Percentiles rank a stretch among this genome's conserved stretches.
Evolutionary conservation across 2,888 invertebrate species (phyloP).

Genomic region (Parnassius apollo): DNA sequence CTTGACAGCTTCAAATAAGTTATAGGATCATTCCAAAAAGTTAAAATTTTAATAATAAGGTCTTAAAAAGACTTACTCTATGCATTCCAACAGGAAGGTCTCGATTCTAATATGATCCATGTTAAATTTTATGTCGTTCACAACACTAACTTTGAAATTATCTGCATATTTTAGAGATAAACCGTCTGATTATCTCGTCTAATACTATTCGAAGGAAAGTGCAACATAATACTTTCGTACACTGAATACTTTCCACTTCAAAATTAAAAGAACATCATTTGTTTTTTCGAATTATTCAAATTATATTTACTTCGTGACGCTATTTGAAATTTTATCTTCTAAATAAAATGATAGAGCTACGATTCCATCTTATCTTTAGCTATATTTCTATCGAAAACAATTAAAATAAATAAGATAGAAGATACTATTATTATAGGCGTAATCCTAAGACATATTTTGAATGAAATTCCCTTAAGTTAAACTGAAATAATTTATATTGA

Average conservation of each 20-base stretch:
- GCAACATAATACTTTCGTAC: slow-evolving; percentile 16
- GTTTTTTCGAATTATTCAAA: background rate
- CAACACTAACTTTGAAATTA: slow-evolving; percentile 17
- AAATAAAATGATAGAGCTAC: slow-evolving; percentile 13
- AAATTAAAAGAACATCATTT: background rate
- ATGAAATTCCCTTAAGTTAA: too few species aligned
- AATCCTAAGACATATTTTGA: too few species aligned
- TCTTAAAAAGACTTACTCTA: too few species aligned
- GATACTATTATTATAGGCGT: slow-evolving; percentile 34
- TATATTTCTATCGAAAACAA: slow-evolving; percentile 16
- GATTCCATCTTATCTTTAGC: slow-evolving; percentile 22
- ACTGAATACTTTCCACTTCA: slow-evolving; percentile 4
- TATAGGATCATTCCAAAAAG: too few species aligned
- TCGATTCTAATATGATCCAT: background rate
- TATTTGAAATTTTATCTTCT: slow-evolving; percentile 23
- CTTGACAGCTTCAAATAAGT: too few species aligned
- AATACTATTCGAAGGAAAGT: slow-evolving; percentile 5
- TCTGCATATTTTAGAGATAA: slow-evolving; percentile 11
- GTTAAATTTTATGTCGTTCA: slow-evolving; percentile 7
- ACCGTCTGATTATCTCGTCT: slow-evolving; percentile 9
- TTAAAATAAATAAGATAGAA: slow-evolving; percentile 34
- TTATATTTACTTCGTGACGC: slow-evolving; percentile 1
- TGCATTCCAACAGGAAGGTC: background rate
- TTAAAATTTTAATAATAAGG: too few species aligned
- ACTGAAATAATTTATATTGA: too few species aligned